Evolutionary conservation across 2,888 invertebrate genomes (phyloP), one percentile per base, ranked within the genome.

Genomic region (Hemaris fuciformis): DNA sequence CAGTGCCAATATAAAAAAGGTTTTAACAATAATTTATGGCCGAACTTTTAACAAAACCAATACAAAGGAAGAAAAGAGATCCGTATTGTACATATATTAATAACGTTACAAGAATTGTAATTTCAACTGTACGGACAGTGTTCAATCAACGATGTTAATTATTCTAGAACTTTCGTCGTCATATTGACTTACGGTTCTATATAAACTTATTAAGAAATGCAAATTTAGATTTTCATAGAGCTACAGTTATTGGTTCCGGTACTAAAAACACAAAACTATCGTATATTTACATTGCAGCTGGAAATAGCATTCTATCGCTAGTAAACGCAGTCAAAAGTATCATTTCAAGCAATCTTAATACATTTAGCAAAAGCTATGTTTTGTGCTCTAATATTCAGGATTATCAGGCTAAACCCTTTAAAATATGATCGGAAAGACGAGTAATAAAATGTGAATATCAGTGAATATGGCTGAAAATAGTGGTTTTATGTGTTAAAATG

Each of bases 401-500:
- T 13, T 38, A 13, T 13, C 2, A 27, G n/a, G n/a, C n/a, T n/a
- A n/a, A n/a, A n/a, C n/a, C n/a, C n/a, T n/a, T n/a, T n/a, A n/a
- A n/a, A n/a, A n/a, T n/a, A n/a, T n/a, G n/a, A n/a, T 3, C n/a
- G 38, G 13, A 2, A 13, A 13, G 38, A 0, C 3, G 38, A 8
- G 7, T 7, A 7, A 15, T 31, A 7, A 20, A 10, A 3, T 31
- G 31, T 53, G 27, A 10, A 18, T 18, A 27, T 15, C 15, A 8
- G 18, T 18, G 53, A 27, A 6, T 53, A 48, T 48, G 48, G 48
- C 48, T 8, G 15, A 15, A 15, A 3, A 10, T 10, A 31, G 53
- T 53, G 31, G n/a, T 53, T 27, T 53, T n/a, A 31, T 53, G 41
- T 60, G 60, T 27, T 41, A 57, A 25, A 67, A 92, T 93, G 93